Base-by-base conservation (phyloP, 2,888 invertebrate species). In the Zele albiditarsus region DNA sequence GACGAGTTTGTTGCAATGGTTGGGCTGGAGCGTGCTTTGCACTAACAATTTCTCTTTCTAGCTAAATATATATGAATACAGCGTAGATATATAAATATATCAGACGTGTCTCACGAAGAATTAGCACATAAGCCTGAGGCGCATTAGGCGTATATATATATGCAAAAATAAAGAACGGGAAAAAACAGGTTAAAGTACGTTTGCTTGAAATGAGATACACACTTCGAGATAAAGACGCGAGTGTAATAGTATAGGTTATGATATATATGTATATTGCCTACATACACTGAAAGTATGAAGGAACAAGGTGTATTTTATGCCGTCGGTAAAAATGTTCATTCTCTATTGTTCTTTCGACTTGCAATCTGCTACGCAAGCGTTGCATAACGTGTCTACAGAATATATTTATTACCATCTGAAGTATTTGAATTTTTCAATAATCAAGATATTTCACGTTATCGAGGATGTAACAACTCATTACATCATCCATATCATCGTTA, bases 41-140 rank as follows among this genome's bases (percentile, higher is more conserved):
- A 77, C 76, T 68, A 79, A 76, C 79, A 72, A 75, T 80, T 80
- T 80, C 79, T 80, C 79, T 80, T 79, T 79, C 75, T 67, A 68
- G 58, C 63, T 38, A 20, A 23, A 71, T 38, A 23, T 67, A 46
- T 53, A 27, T 53, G 23, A 3, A 3, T 33, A 58, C 58, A 25
- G 10, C 23, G n/a, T 0, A 25, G 28, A 62, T 62, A 31, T 33
- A 38, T 33, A n/a, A 53, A 53, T 60, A 27, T 60, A 60, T 58
- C 33, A 27, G 38, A 63, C 33, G 60, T 73, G 66, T 60, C 53
- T 68, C 69, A 62, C 69, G 63, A 33, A 25, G 66, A 53, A 53
- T 69, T 53, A 69, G 53, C 23, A 31, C 8, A 20, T 20, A 3
- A 23, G 6, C 53, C n/a, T 53, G n/a, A 46, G 53, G 53, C 8